Percentiles rank a stretch among this genome's conserved stretches.
Evolutionary conservation across 2,113 vertebrate species (phyloP).

Genomic region (Hucho hucho): DNA sequence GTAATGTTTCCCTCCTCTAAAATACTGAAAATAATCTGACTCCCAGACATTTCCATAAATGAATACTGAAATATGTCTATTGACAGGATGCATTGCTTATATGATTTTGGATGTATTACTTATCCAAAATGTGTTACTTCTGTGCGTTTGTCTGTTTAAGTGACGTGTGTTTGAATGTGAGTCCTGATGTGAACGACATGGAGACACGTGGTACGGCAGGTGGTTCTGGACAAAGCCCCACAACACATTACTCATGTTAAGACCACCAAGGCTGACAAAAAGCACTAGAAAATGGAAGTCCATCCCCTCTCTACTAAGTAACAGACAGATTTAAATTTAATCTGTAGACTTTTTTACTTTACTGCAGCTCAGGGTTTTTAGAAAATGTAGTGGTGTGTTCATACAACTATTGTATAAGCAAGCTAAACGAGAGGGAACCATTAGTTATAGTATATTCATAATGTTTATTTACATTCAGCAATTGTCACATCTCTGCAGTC

Average conservation of each 20-base stretch:
- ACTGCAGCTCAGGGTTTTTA: too few species aligned
- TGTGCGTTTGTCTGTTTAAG: slow-evolving; percentile 31
- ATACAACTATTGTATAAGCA: too few species aligned
- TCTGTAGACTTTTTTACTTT: too few species aligned
- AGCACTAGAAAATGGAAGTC: background rate
- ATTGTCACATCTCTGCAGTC: background rate
- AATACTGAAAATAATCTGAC: too few species aligned
- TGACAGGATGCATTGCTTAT: background rate
- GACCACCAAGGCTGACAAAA: slow-evolving; percentile 18
- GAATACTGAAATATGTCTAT: background rate
- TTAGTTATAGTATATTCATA: background rate
- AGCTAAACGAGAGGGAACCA: too few species aligned
- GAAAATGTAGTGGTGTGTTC: too few species aligned
- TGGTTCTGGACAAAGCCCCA: slow-evolving; percentile 55
- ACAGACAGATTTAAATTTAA: too few species aligned
- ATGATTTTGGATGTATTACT: background rate
- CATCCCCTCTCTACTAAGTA: too few species aligned
- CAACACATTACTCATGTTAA: slow-evolving; percentile 46
- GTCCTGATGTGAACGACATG: slow-evolving; percentile 47
- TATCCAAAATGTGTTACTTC: background rate
- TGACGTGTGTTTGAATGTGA: slow-evolving; percentile 66
- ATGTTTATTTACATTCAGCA: background rate
- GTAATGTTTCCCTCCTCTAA: slow-evolving; percentile 30
- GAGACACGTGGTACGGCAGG: slow-evolving; percentile 65
- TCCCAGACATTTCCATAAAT: too few species aligned